Evolutionary conservation across 2,113 vertebrate species (phyloP), one percentile per base, ranked within the genome.

Genomic region (Lasiurus cinereus): DNA sequence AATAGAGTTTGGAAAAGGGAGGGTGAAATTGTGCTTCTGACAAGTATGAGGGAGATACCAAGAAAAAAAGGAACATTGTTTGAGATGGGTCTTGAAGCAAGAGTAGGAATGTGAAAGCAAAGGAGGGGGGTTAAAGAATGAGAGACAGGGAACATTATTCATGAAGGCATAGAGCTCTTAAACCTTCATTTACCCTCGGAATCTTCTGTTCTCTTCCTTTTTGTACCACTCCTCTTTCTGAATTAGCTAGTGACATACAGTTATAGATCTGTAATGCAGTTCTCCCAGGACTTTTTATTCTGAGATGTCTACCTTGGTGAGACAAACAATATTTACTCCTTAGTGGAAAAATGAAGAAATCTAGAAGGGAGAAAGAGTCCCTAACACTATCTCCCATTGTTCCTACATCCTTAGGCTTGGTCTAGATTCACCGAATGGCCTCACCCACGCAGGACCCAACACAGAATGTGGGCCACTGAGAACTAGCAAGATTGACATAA

Each of bases 271-370:
- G n/a, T 10, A 33, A 13, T 46, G 5, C 62, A 27, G 4, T 36
- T 64, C 56, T 54, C 70, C 72, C 39, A 62, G 77, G 86, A 54
- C 56, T 88, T 10, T 74, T n/a, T 74, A 43, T 62, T 70, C 90
- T 70, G 76, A n/a, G 73, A 85, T 33, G 76, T 43, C 36, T 67
- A 27, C 19, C 33, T 83, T 22, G 67, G 67, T 13, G 52, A 39
- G 76, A 36, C 21, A 33, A 36, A 46, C n/a, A 33, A 36, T n/a
- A 2, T 27, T 82, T 46, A 36, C 54, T 46, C n/a, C n/a, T 43
- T 43, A 21, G n/a, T 82, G 67, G 59, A 62, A 67, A n/a, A 52
- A 6, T 12, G 48, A 87, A 43, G 64, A 70, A 56, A 74, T 70
- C 56, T 69, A 31, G 46, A 83, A 52, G 15, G 24, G 19, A 36